Conservation (phyloP, 2,797 vertebrate genomes). For the Labroides dimidiatus region DNA sequence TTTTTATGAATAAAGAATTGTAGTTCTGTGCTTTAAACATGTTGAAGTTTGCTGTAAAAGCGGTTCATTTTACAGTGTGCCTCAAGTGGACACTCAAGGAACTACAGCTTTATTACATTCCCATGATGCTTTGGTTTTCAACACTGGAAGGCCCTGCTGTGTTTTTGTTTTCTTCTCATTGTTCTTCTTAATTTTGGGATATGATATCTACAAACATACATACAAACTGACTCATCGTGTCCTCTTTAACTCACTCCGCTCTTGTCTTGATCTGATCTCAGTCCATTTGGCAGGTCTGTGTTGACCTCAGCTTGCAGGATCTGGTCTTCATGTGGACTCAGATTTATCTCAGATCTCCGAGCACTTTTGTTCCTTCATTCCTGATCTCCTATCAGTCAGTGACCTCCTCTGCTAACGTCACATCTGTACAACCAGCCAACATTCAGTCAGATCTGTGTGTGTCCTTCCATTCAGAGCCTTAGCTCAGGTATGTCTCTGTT, state of each 20-base stretch:
- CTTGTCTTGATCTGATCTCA: slow-evolving; percentile 10
- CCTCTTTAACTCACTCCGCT: background rate
- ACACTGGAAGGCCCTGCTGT: no score
- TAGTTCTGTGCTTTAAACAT: no score
- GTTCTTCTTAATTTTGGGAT: no score
- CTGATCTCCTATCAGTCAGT: slow-evolving; percentile 14
- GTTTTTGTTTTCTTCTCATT: no score
- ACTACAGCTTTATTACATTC: no score
- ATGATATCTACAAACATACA: no score
- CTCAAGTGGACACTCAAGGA: no score
- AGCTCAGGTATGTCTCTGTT: slow-evolving; percentile 42
- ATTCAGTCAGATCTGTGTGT: slow-evolving; percentile 19
- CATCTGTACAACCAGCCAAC: slow-evolving; percentile 16
- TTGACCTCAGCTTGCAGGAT: slow-evolving; percentile 1
- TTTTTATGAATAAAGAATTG: no score
- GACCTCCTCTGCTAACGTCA: background rate
- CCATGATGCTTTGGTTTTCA: no score
- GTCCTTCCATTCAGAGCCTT: slow-evolving; percentile 35
- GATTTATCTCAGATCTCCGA: slow-evolving; percentile 8
- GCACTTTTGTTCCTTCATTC: slow-evolving; percentile 13
- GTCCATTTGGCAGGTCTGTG: background rate
- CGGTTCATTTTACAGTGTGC: no score
- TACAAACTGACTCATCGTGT: background rate
- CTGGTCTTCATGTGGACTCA: background rate
- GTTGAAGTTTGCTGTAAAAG: no score